Evolutionary conservation across 2,888 invertebrate genomes (phyloP).

Genomic region (Lasioglossum lativentre): DNA sequence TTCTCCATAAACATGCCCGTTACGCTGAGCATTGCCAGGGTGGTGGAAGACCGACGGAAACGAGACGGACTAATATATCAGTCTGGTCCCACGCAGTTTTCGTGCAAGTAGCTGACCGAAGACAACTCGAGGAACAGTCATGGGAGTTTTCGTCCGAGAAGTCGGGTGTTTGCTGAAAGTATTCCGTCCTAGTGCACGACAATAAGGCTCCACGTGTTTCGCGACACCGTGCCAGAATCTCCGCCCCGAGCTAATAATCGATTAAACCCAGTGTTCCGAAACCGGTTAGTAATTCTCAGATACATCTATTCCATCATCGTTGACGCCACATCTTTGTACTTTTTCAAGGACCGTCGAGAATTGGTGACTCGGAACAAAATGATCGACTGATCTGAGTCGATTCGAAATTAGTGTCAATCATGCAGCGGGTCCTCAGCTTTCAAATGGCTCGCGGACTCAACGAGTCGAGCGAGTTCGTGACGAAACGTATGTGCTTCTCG

Average conservation of each 20-base stretch:
- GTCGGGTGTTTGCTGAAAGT: not conserved
- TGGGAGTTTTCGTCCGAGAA: constrained; percentile 34
- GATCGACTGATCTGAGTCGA: constrained; percentile 5
- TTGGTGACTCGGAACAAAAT: constrained; percentile 10
- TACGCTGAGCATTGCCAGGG: constrained; percentile 12
- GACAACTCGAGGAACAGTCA: constrained; percentile 45
- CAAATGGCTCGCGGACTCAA: constrained; percentile 83
- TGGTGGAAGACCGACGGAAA: constrained; percentile 50
- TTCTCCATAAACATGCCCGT: not conserved
- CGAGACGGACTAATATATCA: constrained; percentile 72
- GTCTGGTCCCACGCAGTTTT: constrained; percentile 68
- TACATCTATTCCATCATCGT: not conserved
- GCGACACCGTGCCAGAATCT: not conserved
- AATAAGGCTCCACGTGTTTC: constrained; percentile 16
- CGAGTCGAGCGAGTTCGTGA: constrained; percentile 84
- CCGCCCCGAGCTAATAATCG: not conserved
- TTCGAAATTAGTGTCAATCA: constrained; percentile 64
- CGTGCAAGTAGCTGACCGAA: constrained; percentile 45
- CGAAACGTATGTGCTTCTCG: constrained; percentile 85
- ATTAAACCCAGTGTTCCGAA: not conserved
- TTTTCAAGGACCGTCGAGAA: not conserved
- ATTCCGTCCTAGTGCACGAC: constrained; percentile 4
- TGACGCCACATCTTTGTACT: not conserved
- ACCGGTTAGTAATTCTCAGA: not conserved
- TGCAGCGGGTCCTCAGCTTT: constrained; percentile 85